These are phyloP conservation scores for Temnothorax longispinosus DNA, from an alignment of 1,140 invertebrate species.

Conservation along the genomic window DNA sequence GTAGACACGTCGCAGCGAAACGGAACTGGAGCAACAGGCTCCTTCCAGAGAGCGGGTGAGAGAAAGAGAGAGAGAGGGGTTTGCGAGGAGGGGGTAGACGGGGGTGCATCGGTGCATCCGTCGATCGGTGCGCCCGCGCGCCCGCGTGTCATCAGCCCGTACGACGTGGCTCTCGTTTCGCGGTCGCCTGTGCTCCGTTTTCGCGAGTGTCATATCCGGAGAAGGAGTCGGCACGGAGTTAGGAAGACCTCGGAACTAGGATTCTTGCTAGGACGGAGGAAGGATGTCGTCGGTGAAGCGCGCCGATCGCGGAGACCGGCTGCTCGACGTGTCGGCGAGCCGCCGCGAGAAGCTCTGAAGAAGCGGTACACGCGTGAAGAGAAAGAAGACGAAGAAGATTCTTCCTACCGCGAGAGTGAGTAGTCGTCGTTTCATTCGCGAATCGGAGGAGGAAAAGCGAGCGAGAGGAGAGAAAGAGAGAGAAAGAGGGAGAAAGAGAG, in stretches of 20 bases:
- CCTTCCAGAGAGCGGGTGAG: slow-evolving; percentile 38
- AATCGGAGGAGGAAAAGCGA: slow-evolving; percentile 10
- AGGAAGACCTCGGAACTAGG: background rate
- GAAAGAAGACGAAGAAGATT: background rate
- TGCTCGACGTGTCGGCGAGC: slow-evolving; percentile 23
- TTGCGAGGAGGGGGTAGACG: slow-evolving; percentile 2
- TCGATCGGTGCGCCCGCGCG: slow-evolving; percentile 53
- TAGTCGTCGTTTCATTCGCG: slow-evolving; percentile 37
- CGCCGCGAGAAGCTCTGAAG: slow-evolving; percentile 22
- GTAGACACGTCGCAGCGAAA: slow-evolving; percentile 46
- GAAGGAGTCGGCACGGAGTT: background rate
- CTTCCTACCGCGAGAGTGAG: slow-evolving; percentile 66
- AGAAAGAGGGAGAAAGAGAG: background rate
- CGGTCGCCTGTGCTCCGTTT: slow-evolving; percentile 26
- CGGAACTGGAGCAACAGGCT: slow-evolving; percentile 58
- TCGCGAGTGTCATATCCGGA: slow-evolving; percentile 15
- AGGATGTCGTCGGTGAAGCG: slow-evolving; percentile 28
- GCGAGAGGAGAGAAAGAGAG: background rate
- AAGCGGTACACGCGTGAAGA: slow-evolving; percentile 45
- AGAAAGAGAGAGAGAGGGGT: slow-evolving; percentile 30
- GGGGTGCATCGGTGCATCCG: slow-evolving; percentile 48
- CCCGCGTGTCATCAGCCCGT: slow-evolving; percentile 37
- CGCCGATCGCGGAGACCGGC: slow-evolving; percentile 37
- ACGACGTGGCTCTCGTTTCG: slow-evolving; percentile 34
- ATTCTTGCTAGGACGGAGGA: background rate